These are phyloP conservation scores for Lagenorhynchus albirostris DNA, from an alignment of 2,113 vertebrate genomes.

Conservation along the genomic window DNA sequence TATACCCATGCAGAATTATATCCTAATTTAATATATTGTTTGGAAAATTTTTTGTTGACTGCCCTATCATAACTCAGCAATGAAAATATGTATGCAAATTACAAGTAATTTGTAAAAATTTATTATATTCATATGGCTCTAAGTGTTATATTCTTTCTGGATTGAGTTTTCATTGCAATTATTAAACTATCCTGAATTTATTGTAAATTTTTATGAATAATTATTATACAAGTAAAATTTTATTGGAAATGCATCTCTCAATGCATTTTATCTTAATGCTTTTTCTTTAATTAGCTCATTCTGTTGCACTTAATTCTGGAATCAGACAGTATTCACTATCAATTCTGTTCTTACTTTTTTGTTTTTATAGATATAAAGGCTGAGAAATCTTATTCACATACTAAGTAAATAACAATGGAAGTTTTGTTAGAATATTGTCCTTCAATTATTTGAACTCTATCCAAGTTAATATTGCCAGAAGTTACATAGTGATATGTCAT, in stretches of 20 bases:
- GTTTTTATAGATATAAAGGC: background rate
- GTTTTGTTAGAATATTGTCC: background rate
- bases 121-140: background rate
- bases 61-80: background rate
- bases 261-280: background rate
- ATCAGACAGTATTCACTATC: background rate
- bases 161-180: background rate
- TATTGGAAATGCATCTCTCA: background rate
- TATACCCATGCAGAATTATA: background rate
- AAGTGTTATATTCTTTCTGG: background rate
- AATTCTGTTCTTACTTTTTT: background rate
- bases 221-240: background rate
- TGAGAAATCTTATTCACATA: background rate
- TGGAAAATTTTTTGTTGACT: background rate
- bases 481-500: background rate
- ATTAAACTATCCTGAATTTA: background rate
- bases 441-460: background rate
- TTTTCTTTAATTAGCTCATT: background rate
- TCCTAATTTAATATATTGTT: background rate
- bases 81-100: background rate
- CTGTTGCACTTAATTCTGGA: background rate
- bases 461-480: background rate
- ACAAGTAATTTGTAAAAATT: background rate
- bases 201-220: background rate
- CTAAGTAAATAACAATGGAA: background rate